Evolutionary conservation across 2,113 vertebrate species (phyloP).

Genomic region (Gnathonemus longibarbis): DNA sequence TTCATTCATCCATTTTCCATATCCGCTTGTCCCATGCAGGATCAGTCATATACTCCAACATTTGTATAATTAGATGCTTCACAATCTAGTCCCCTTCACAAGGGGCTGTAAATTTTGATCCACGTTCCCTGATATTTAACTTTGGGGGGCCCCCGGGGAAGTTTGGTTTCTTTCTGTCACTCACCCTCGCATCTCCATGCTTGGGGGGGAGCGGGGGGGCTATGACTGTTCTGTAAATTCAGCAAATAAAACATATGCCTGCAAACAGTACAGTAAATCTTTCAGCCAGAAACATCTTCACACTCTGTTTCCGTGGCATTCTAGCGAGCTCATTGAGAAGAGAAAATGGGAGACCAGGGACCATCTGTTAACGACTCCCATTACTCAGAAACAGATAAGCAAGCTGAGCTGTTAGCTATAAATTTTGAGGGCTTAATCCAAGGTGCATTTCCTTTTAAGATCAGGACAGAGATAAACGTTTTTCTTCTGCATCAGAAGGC

Average conservation of each 20-base stretch:
- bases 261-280: neutral
- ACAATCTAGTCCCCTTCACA: neutral
- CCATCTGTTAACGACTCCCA: neutral
- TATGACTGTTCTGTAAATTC: neutral
- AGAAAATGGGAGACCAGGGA: neutral
- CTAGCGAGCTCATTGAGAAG: neutral
- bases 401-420: neutral
- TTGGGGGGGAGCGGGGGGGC: neutral
- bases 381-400: neutral
- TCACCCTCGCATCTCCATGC: neutral
- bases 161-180: neutral
- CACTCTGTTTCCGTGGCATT: neutral
- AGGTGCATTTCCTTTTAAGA: neutral
- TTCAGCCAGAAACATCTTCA: neutral
- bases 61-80: neutral
- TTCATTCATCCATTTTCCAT: neutral
- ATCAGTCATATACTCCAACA: neutral
- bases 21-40: neutral
- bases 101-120: neutral
- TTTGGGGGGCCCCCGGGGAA: neutral
- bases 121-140: neutral
- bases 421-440: neutral
- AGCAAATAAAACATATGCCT: neutral
- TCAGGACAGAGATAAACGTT: neutral
- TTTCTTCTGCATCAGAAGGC: neutral